Evolutionary conservation across 2,113 vertebrate genomes (phyloP).

Genomic region (Hyla sarda): DNA sequence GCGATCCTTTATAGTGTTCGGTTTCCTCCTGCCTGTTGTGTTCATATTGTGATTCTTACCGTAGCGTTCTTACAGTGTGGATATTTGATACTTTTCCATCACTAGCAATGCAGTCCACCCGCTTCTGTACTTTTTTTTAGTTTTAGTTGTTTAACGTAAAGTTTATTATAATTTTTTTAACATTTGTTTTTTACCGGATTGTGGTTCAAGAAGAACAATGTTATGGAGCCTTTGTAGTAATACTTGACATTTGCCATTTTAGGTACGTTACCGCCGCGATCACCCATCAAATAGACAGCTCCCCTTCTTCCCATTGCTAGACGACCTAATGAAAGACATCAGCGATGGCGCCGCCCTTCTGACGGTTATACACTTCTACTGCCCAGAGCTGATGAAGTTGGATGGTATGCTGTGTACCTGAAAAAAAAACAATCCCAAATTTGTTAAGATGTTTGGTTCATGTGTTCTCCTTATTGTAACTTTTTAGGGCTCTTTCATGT

Average conservation of each 20-base stretch:
- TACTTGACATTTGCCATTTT: neutral
- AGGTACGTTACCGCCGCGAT: slow-evolving; percentile 95
- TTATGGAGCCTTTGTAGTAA: neutral
- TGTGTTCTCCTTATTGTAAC: neutral
- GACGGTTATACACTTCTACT: slow-evolving; percentile 92
- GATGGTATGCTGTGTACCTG: slow-evolving; percentile 78
- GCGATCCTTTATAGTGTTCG: neutral
- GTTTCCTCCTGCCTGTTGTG: slow-evolving; percentile 16
- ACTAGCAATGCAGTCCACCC: neutral
- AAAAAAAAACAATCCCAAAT: neutral
- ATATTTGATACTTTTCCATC: slow-evolving; percentile 37
- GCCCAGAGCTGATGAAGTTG: slow-evolving; percentile 89
- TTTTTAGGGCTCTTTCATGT: neutral
- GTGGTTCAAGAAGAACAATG: neutral
- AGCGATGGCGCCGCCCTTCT: slow-evolving; percentile 88
- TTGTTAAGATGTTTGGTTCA: neutral
- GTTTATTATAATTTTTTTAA: neutral
- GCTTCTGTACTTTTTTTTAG: slow-evolving; percentile 33
- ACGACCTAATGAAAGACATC: slow-evolving; percentile 89
- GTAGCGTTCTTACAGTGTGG: slow-evolving; percentile 38
- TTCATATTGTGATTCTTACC: neutral
- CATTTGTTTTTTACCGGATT: neutral
- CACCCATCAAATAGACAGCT: slow-evolving; percentile 83
- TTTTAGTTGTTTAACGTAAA: slow-evolving; percentile 11
- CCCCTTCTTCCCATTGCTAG: slow-evolving; percentile 88